These are phyloP conservation scores for Anolis sagrei DNA, from an alignment of 2,113 vertebrate genomes.

Conservation along the genomic window DNA sequence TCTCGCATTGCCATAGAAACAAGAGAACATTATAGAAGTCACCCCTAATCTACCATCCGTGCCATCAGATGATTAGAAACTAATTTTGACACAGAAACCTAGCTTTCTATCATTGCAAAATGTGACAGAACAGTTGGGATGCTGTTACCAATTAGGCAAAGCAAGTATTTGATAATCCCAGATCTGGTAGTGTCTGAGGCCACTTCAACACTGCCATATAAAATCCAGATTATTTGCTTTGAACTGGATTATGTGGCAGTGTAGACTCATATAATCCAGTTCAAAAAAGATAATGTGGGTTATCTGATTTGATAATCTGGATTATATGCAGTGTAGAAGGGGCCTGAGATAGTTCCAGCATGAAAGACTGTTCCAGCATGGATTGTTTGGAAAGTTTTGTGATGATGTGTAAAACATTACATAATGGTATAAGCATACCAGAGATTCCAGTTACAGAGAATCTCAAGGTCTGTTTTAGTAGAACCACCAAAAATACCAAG, in stretches of 20 bases:
- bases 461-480: too few relatives aligned
- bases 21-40: background rate
- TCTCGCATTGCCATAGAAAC: slow-evolving; percentile 27
- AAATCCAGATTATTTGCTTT: too few relatives aligned
- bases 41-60: background rate
- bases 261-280: too few relatives aligned
- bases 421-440: too few relatives aligned
- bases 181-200: background rate
- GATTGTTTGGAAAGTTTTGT: slow-evolving; percentile 57
- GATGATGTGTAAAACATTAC: background rate
- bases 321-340: too few relatives aligned
- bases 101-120: background rate
- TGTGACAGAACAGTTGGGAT: background rate
- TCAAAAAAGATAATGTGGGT: too few relatives aligned
- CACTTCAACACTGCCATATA: too few relatives aligned
- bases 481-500: too few relatives aligned
- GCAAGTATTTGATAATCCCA: background rate
- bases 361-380: background rate
- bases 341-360: background rate
- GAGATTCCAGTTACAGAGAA: too few relatives aligned
- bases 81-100: background rate
- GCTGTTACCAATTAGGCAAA: background rate
- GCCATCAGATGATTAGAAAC: slow-evolving; percentile 4
- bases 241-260: too few relatives aligned
- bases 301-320: too few relatives aligned